Evolutionary conservation across 2,113 vertebrate species (phyloP).

Genomic region (Sceloporus tristichus): DNA sequence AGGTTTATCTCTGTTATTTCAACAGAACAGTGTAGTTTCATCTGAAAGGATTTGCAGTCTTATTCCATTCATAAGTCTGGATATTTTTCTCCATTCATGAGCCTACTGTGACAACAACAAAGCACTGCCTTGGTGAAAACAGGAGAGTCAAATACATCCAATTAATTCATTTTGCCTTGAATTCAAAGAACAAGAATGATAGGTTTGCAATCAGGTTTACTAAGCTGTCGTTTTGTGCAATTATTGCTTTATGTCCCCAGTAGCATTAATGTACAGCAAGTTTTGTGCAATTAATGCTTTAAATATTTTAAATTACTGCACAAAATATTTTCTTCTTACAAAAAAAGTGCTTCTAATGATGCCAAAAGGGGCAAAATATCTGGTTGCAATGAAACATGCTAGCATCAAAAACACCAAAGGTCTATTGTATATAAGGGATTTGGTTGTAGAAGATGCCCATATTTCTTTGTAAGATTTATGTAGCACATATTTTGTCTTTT

Average conservation of each 20-base stretch:
- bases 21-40: neutral
- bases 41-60: neutral
- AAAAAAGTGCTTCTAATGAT: neutral
- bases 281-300: neutral
- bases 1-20: neutral
- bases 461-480: neutral
- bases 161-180: neutral
- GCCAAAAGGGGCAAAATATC: neutral
- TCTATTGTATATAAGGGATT: neutral
- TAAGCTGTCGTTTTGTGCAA: neutral
- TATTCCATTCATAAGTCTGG: neutral
- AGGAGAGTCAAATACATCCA: neutral
- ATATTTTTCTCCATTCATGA: neutral
- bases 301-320: no score
- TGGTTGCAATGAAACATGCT: neutral
- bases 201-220: conserved; percentile 4
- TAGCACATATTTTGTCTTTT: neutral
- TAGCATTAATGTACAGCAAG: neutral
- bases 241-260: conserved; percentile 1
- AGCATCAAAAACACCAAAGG: neutral
- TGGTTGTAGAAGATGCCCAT: neutral
- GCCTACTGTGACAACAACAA: neutral
- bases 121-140: neutral
- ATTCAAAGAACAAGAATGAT: conserved; percentile 15
- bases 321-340: neutral